These are phyloP conservation scores for Psettodes erumei DNA, from an alignment of 2,113 vertebrate species.

Conservation along the genomic window DNA sequence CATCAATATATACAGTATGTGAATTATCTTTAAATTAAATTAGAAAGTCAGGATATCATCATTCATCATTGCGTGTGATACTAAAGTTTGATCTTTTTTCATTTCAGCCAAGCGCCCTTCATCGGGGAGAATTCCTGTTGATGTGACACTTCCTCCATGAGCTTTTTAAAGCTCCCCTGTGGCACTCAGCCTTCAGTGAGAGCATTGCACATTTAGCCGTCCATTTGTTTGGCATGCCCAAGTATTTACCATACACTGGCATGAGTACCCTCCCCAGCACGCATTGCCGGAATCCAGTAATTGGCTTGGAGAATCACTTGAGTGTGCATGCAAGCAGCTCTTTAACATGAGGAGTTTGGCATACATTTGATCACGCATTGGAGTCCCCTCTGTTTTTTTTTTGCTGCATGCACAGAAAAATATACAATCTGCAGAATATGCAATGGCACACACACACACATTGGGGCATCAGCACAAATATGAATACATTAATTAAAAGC, in stretches of 20 bases:
- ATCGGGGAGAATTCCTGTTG: slow-evolving; percentile 15
- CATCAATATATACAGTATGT: neutral
- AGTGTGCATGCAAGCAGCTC: slow-evolving; percentile 48
- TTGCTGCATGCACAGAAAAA: slow-evolving; percentile 22
- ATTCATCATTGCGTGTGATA: slow-evolving; percentile 12
- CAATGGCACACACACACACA: slow-evolving; percentile 6
- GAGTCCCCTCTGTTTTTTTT: neutral
- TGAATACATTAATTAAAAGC: slow-evolving; percentile 4
- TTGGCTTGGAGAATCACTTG: slow-evolving; percentile 45
- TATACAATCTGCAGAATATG: slow-evolving; percentile 4
- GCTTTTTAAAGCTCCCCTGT: slow-evolving; percentile 41
- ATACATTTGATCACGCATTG: slow-evolving; percentile 21
- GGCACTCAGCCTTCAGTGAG: slow-evolving; percentile 23
- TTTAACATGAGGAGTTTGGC: slow-evolving; percentile 30
- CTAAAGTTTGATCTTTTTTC: neutral
- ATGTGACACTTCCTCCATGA: slow-evolving; percentile 35
- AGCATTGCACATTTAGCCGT: slow-evolving; percentile 23
- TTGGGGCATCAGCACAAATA: neutral
- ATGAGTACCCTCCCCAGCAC: slow-evolving; percentile 24
- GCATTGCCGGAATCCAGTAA: slow-evolving; percentile 39
- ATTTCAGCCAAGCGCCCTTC: neutral
- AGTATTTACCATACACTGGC: slow-evolving; percentile 45
- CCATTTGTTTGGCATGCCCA: slow-evolving; percentile 25
- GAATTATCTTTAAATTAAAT: neutral
- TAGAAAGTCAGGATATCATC: neutral